Evolutionary conservation across 92 coral and sea anemone genomes (phyloP).

Genomic region (Scolanthus callimorphus): DNA sequence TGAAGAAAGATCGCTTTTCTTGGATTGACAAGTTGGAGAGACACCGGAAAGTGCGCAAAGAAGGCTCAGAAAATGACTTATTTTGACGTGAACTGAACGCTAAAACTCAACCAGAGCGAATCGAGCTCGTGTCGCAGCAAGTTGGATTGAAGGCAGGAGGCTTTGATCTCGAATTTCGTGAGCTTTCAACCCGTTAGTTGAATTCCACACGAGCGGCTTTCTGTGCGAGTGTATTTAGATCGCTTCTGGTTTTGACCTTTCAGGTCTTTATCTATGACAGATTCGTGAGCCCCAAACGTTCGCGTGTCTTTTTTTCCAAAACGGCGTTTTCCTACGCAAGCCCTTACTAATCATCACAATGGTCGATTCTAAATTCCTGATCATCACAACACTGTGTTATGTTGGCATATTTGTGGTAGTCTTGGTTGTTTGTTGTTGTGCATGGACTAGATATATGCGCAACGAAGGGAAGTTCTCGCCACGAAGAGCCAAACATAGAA

Average conservation of each 20-base stretch:
- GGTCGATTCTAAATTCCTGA: constrained; percentile 73
- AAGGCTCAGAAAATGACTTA: not conserved
- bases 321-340: not conserved
- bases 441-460: constrained; percentile 62
- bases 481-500: constrained; percentile 33
- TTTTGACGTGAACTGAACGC: not conserved
- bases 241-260: too few relatives aligned
- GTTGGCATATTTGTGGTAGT: constrained; percentile 69
- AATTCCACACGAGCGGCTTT: constrained; percentile 1
- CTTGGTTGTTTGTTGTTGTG: constrained; percentile 81
- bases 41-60: not conserved
- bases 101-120: too few relatives aligned
- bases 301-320: too few relatives aligned
- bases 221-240: too few relatives aligned
- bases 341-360: constrained; percentile 15
- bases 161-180: not conserved
- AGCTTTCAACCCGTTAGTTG: not conserved
- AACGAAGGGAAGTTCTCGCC: constrained; percentile 36
- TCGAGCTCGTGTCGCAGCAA: too few relatives aligned
- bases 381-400: constrained; percentile 78
- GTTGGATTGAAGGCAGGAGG: too few relatives aligned
- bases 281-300: too few relatives aligned
- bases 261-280: too few relatives aligned
- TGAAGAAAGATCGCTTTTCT: too few relatives aligned
- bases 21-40: not conserved